Base-by-base conservation (phyloP, 2,797 vertebrate species). In the Oreonectes daqikongensis region DNA sequence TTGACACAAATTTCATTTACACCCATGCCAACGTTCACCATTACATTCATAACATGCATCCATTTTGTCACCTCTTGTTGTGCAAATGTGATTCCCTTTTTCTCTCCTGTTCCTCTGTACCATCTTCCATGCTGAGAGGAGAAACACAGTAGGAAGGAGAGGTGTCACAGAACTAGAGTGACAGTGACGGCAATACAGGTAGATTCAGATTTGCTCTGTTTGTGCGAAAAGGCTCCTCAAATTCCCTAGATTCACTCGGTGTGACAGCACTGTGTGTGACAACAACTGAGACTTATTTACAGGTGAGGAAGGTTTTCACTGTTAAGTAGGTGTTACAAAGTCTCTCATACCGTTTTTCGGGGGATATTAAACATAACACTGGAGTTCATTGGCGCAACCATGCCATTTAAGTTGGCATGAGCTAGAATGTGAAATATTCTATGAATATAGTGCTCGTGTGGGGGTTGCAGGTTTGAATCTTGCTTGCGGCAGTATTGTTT, bases 121-220 rank as follows among this genome's bases (percentile, higher is more conserved):
- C 64, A 59, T 44, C 32, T 38, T 69, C 28, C 48, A 52, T 57
- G 35, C 60, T 48, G 72, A 66, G 69, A 64, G 60, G 52, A 42
- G 35, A 53, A 64, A 46, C 35, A 57, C 61, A 76, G 69, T 78
- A 65, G 67, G 35, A 72, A 78, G 69, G 48, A 74, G 67, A 69
- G n/a, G 20, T 75, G 76, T 80, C 80, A 69, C 72, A 50, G 40
- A 69, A 68, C 38, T 72, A 53, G 66, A 75, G 61, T 69, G 78
- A 74, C 72, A 69, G 75, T 69, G 73, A 75, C 61, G 68, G 50
- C 50, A 53, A 65, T 48, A 30, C 48, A 78, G 80, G 69, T 52
- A 75, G 72, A 72, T 71, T 78, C 81, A 71, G 69, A 73, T 76
- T 67, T 67, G 78, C 78, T 59, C 72, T 81, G 48, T 72, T 82